These are phyloP conservation scores for Reticulitermes lucifugus DNA, from an alignment of 2,888 invertebrate genomes.

Conservation along the genomic window DNA sequence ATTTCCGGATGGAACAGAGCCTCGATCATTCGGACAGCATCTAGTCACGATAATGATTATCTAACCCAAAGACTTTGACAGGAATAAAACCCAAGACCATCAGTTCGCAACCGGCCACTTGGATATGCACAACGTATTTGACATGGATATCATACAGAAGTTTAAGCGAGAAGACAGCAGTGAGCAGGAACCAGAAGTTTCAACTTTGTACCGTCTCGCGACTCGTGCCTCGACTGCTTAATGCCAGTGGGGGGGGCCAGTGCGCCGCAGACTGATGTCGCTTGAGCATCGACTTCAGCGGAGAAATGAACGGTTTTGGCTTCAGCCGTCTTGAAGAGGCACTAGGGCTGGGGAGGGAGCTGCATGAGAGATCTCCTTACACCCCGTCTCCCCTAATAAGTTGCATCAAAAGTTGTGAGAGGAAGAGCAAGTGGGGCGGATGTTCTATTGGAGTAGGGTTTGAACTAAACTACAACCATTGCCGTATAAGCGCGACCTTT, in stretches of 20 bases:
- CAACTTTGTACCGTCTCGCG: conserved; percentile 11
- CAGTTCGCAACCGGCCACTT: no score
- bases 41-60: no score
- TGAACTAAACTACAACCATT: neutral
- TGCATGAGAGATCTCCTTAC: neutral
- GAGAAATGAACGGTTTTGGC: conserved; percentile 30
- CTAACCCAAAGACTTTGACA: no score
- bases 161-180: neutral
- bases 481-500: neutral
- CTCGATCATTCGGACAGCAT: no score
- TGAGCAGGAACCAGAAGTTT: neutral
- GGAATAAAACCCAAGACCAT: no score
- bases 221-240: conserved; percentile 15
- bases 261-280: neutral
- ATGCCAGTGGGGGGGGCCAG: neutral
- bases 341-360: neutral
- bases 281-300: neutral
- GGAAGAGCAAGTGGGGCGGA: neutral
- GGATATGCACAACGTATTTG: neutral
- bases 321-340: conserved; percentile 20
- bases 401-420: conserved; percentile 1
- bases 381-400: neutral
- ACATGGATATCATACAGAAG: neutral
- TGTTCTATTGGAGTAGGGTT: neutral
- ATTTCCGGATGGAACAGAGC: no score